Evolutionary conservation across 2,113 vertebrate species (phyloP), one percentile per base, ranked within the genome.

Genomic region (Rhabdornis inornatus): DNA sequence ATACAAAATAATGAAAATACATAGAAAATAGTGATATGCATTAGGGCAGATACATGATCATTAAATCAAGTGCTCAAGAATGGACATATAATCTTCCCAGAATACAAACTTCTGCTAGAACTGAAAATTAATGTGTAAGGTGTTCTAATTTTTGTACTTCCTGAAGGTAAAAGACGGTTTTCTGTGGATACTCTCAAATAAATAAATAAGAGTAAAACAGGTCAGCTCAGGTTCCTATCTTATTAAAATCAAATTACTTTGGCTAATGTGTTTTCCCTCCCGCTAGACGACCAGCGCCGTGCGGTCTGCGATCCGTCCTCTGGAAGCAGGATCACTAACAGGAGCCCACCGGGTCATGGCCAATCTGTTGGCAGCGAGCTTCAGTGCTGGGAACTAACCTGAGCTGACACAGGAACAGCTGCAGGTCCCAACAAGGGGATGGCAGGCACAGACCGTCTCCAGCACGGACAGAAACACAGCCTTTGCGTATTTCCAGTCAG

Each of bases 371-470:
- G 7, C 72, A 56, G 83, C 1, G 13, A 78, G 56, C 19, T 86
- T 95, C 83, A 94, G 61, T 9, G 56, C 61, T 82, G 89, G 77
- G 53, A 95, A 68, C 76, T 88, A 95, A 96, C 52, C 82, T 15
- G 83, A 91, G 87, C 87, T 95, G 95, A 95, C 92, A 82, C 13
- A 2, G 49, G 55, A 80, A 47, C 92, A 96, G 83, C 92, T 94
- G 93, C 39, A 3, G 60, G 69, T 47, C 92, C 65, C 50, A 66
- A 17, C 49, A 23, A 83, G 69, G 64, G 86, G 33, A 53, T 55
- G n/a, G 61, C 49, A 30, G 5, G 55, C 87, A 90, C 59, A 94
- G 77, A 55, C 33, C 0, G 0, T 53, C 52, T 68, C 1, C 2
- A 71, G 28, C 63, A 31, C 0, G 0, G 65, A 39, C 13, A 81